Conservation (phyloP, 2,888 invertebrate species). For the Listrodromus nycthemerus region DNA sequence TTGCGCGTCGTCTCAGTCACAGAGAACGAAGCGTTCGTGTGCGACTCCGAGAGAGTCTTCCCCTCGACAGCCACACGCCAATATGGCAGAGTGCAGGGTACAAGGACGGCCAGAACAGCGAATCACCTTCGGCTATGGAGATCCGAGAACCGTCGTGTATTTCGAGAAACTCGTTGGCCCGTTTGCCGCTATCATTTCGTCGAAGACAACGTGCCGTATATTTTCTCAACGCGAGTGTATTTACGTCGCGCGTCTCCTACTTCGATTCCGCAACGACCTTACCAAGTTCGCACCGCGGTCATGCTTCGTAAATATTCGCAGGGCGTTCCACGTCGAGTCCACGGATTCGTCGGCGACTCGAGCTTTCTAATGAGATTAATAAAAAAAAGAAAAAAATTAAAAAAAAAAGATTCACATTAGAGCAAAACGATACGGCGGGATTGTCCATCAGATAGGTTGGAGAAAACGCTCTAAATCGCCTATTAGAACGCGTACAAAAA, state of each 20-base stretch:
- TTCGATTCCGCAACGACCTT: background rate
- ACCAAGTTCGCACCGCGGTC: background rate
- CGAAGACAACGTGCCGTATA: background rate
- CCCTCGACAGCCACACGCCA: conserved; percentile 13
- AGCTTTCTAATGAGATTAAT: background rate
- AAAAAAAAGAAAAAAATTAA: too few species aligned
- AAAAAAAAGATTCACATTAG: background rate
- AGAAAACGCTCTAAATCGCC: background rate
- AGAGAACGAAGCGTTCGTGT: background rate
- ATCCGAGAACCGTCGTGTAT: conserved; percentile 32
- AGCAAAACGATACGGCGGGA: background rate
- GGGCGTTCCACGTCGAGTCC: background rate
- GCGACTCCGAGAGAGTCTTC: background rate
- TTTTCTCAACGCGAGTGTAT: background rate
- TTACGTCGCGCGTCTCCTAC: background rate
- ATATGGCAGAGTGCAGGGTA: conserved; percentile 42
- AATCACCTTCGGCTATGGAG: conserved; percentile 51
- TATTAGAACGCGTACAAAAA: background rate
- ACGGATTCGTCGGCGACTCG: background rate
- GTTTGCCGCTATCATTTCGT: conserved; percentile 1
- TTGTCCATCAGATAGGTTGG: background rate
- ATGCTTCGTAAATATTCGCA: background rate
- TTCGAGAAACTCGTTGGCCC: conserved; percentile 20
- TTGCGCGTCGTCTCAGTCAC: background rate
- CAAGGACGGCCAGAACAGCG: conserved; percentile 54